phyloP scores from a whole-genome alignment of 2,888 invertebrate species.

The Phyllotreta cruciferae region DNA sequence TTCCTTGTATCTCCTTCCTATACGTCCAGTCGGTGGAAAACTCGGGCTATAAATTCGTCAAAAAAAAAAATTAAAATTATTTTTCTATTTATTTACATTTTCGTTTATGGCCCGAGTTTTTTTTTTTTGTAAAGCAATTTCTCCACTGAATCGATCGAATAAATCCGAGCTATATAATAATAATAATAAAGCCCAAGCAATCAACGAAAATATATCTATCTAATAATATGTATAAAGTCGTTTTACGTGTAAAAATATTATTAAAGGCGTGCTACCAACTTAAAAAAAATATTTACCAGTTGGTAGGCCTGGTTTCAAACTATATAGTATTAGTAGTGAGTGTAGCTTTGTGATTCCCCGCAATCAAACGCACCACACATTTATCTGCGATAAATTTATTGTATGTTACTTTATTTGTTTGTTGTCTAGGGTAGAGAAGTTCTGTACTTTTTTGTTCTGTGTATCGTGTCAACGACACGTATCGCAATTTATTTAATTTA shows the following conservation, averaged over 20 bases:
- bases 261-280: conserved; percentile 1
- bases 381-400: conserved; percentile 40
- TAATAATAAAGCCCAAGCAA: conserved; percentile 44
- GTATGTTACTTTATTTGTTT: conserved; percentile 7
- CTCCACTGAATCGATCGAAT: no score
- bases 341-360: conserved; percentile 55
- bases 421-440: conserved; percentile 35
- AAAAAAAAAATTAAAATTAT: no score
- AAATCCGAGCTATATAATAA: not conserved
- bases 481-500: conserved; percentile 39
- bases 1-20: no score
- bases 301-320: conserved; percentile 33
- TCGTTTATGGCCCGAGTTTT: no score
- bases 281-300: conserved; percentile 9
- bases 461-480: conserved; percentile 39
- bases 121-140: no score
- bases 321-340: conserved; percentile 45
- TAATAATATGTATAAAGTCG: conserved; percentile 57
- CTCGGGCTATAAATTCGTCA: no score
- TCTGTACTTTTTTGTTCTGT: conserved; percentile 37
- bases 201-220: conserved; percentile 40
- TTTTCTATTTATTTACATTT: no score
- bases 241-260: conserved; percentile 53
- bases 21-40: no score
- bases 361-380: conserved; percentile 43